phyloP scores from a whole-genome alignment of 2,113 vertebrate species.

The Pseudorasbora parva region DNA sequence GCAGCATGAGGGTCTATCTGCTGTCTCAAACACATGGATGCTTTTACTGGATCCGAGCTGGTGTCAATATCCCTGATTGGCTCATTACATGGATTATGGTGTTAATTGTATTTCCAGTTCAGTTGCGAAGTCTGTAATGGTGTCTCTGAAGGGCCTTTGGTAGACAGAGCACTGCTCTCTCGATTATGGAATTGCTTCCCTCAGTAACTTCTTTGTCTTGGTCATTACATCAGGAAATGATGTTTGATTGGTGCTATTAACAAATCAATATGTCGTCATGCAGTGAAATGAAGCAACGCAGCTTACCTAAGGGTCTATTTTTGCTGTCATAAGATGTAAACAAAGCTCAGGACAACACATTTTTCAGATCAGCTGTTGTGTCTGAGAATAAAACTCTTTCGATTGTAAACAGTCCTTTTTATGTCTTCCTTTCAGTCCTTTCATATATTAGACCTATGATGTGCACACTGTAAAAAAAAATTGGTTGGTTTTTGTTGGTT shows the following conservation, averaged over 20 bases:
- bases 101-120: conserved; percentile 23
- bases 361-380: conserved; percentile 59
- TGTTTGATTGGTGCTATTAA: conserved; percentile 68
- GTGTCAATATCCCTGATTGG: background rate
- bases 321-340: conserved; percentile 27
- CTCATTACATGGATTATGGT: background rate
- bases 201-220: conserved; percentile 22
- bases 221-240: conserved; percentile 49
- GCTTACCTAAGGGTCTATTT: conserved; percentile 49
- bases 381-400: conserved; percentile 63
- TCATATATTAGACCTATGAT: conserved; percentile 62
- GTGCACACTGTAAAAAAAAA: too few relatives aligned
- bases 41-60: conserved; percentile 6
- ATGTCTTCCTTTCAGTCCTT: conserved; percentile 59
- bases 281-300: conserved; percentile 32
- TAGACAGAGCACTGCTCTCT: conserved; percentile 16
- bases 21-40: background rate
- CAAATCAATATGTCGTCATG: conserved; percentile 62
- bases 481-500: too few relatives aligned
- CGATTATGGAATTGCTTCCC: conserved; percentile 26
- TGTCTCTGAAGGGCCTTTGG: conserved; percentile 4
- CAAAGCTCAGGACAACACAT: conserved; percentile 17
- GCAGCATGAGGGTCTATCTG: background rate
- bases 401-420: conserved; percentile 61
- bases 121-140: background rate